A percentile compares a stretch with the other conserved stretches of the same genome.
phyloP scores from a whole-genome alignment of 2,113 vertebrate genomes.

The Chroicocephalus ridibundus region DNA sequence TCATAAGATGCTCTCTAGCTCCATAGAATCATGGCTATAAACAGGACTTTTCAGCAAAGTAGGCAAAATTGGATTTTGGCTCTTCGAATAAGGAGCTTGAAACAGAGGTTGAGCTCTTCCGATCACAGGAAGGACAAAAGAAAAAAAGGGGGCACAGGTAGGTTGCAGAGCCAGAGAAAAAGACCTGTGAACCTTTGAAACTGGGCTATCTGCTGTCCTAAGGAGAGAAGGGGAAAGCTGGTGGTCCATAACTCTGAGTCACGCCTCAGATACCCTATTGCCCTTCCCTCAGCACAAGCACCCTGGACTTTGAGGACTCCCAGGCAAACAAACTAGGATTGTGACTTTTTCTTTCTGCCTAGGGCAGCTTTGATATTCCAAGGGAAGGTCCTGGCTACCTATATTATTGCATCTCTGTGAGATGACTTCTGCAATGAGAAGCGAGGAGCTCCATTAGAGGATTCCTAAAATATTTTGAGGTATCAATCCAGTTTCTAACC shows the following conservation, averaged over 20 bases:
- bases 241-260: not conserved
- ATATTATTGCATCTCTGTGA: not conserved
- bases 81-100: not conserved
- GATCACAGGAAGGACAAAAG: not conserved
- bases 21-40: not conserved
- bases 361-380: not conserved
- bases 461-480: not conserved
- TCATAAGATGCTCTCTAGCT: not conserved
- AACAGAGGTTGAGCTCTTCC: not conserved
- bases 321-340: not conserved
- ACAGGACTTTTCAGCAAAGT: not conserved
- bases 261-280: not conserved
- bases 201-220: not conserved
- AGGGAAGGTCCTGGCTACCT: not conserved
- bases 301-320: not conserved
- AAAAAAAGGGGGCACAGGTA: not conserved
- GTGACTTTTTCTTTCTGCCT: not conserved
- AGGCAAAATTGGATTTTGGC: not conserved
- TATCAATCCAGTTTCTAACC: not conserved
- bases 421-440: not conserved
- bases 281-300: not conserved
- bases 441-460: not conserved
- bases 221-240: not conserved
- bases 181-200: not conserved
- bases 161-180: not conserved